Base-by-base conservation (phyloP, 2,113 vertebrate species). In the Ondatra zibethicus region DNA sequence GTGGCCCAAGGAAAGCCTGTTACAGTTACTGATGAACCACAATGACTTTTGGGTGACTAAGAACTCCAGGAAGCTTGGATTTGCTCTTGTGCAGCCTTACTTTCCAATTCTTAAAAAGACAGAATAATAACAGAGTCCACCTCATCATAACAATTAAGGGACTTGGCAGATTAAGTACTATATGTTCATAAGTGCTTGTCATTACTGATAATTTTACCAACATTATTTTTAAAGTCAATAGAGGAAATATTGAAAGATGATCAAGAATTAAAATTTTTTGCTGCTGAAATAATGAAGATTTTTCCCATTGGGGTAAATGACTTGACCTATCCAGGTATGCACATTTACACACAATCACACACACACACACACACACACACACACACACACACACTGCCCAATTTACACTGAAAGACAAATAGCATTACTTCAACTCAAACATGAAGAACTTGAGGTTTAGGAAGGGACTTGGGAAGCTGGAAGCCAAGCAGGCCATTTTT, bases 21-120 rank as follows among this genome's bases (percentile, higher is more conserved):
- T 23, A 25, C 9, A 25, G 33, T n/a, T 42, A 66, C 66, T 14
- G 21, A n/a, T 42, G 27, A 84, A 92, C 31, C 7, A 36, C 9
- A 50, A 0, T 33, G 2, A 27, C 21, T 47, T 0, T 47, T 17
- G 39, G 58, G 7, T 5, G 0, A 6, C 29, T 2, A 0, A 70
- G 33, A 5, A 8, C 10, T 23, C 6, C 11, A 58, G 7, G 5
- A 88, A 8, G 9, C 72, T 82, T 77, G 19, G 12, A 14, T 19
- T 70, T 58, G 13, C 39, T 50, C 13, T 39, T 72, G 2, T 9
- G 31, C 21, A 66, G n/a, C n/a, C 65, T 91, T 42, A 47, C 27
- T 91, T 88, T 81, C 27, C 52, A 92, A 14, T 66, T 72, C 5
- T 68, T 42, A 68, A 73, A 89, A 72, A 50, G 73, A 19, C 33